Evolutionary conservation across 2,888 invertebrate genomes (phyloP).

Genomic region (Spodoptera picta): DNA sequence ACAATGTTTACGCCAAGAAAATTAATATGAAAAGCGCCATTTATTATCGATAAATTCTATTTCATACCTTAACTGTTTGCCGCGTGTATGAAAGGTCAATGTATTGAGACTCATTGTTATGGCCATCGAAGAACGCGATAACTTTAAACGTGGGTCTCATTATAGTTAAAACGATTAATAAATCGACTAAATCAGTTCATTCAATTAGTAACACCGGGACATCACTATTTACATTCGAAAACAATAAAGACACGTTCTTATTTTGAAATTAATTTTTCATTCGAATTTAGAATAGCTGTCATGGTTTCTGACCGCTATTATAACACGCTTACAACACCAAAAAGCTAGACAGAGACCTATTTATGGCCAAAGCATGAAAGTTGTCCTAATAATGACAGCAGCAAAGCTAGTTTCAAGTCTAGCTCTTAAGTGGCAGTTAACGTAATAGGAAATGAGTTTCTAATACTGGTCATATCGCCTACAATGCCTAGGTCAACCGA

Average conservation of each 20-base stretch:
- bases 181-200: slow-evolving; percentile 43
- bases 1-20: slow-evolving; percentile 16
- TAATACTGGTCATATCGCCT: neutral
- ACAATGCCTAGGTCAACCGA: neutral
- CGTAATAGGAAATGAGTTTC: too few relatives aligned
- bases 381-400: too few relatives aligned
- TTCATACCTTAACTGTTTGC: slow-evolving; percentile 43
- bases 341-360: too few relatives aligned
- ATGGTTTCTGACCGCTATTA: too few relatives aligned
- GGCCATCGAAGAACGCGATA: slow-evolving; percentile 54
- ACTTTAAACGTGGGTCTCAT: slow-evolving; percentile 50
- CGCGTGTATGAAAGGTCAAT: slow-evolving; percentile 57
- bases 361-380: too few relatives aligned
- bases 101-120: slow-evolving; percentile 57
- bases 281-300: too few relatives aligned
- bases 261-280: neutral
- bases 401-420: too few relatives aligned
- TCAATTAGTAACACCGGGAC: slow-evolving; percentile 31
- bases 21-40: slow-evolving; percentile 32
- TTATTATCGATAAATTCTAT: slow-evolving; percentile 43
- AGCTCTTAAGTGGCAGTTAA: too few relatives aligned
- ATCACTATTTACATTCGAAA: slow-evolving; percentile 29
- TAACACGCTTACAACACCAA: too few relatives aligned
- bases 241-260: too few relatives aligned
- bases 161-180: slow-evolving; percentile 42